A percentile compares a stretch with the other conserved stretches of the same genome.
These are phyloP conservation scores for Aphaenogaster rudis DNA, from an alignment of 1,140 invertebrate genomes.

Conservation along the genomic window DNA sequence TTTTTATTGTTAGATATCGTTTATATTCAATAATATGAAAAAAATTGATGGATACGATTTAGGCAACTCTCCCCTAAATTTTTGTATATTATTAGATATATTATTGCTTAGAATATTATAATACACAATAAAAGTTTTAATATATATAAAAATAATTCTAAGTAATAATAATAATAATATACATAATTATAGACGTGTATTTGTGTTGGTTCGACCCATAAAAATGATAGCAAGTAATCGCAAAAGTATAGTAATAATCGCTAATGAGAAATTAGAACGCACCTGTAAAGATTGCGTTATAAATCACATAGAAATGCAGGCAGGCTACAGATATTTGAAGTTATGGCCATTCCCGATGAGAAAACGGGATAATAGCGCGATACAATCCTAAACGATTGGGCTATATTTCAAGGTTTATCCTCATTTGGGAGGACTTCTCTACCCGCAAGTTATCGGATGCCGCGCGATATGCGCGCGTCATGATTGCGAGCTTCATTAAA, in stretches of 20 bases:
- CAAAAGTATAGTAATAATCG: neutral
- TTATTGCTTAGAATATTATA: neutral
- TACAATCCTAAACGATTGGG: conserved; percentile 39
- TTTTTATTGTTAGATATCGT: too few relatives aligned
- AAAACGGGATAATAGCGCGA: conserved; percentile 42
- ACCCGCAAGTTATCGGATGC: conserved; percentile 1
- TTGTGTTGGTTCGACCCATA: neutral
- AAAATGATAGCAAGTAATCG: neutral
- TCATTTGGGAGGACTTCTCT: conserved; percentile 11
- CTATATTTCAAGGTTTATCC: conserved; percentile 48
- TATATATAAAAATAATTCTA: neutral
- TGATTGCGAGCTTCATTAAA: conserved; percentile 47
- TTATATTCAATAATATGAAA: too few relatives aligned
- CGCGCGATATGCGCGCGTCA: conserved; percentile 31
- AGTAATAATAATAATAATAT: neutral
- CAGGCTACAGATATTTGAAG: conserved; percentile 38
- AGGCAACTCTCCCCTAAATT: too few relatives aligned
- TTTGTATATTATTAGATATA: too few relatives aligned
- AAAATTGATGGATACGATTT: too few relatives aligned
- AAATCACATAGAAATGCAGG: conserved; percentile 25
- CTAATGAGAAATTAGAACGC: conserved; percentile 7
- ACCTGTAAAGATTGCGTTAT: conserved; percentile 38
- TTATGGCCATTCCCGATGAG: conserved; percentile 27
- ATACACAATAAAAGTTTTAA: neutral
- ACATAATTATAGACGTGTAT: neutral